These are phyloP conservation scores for Drosophila kepulauana DNA, from an alignment of 1,140 invertebrate species.

Conservation along the genomic window DNA sequence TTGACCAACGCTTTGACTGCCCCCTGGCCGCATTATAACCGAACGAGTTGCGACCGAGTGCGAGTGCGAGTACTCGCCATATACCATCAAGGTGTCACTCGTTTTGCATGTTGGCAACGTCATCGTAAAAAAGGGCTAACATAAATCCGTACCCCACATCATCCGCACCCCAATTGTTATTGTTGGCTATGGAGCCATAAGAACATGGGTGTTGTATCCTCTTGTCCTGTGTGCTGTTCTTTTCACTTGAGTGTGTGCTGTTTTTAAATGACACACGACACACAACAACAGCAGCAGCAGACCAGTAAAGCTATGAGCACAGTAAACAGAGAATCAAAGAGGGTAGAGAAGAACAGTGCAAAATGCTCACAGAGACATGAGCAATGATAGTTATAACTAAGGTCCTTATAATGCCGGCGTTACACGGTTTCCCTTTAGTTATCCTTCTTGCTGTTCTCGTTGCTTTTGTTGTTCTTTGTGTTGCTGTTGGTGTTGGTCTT, in stretches of 20 bases:
- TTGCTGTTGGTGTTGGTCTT: slow-evolving; percentile 2
- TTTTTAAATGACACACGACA: slow-evolving; percentile 43
- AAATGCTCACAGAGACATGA: slow-evolving; percentile 51
- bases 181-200: not conserved
- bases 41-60: too few relatives aligned
- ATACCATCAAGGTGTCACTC: slow-evolving; percentile 50
- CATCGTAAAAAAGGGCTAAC: slow-evolving; percentile 47
- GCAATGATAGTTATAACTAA: slow-evolving; percentile 68
- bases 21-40: slow-evolving; percentile 17
- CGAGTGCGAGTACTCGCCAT: slow-evolving; percentile 7
- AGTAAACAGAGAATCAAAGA: slow-evolving; percentile 7
- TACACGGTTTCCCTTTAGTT: slow-evolving; percentile 30
- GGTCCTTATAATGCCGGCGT: slow-evolving; percentile 31
- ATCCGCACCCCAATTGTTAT: too few relatives aligned
- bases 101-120: slow-evolving; percentile 49
- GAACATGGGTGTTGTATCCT: slow-evolving; percentile 28
- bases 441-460: not conserved
- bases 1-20: slow-evolving; percentile 16
- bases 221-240: slow-evolving; percentile 27
- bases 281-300: slow-evolving; percentile 9
- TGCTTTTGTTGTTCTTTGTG: slow-evolving; percentile 1
- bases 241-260: slow-evolving; percentile 34
- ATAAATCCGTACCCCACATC: slow-evolving; percentile 36
- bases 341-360: not conserved
- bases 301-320: slow-evolving; percentile 10